Conservation (phyloP, 37 sponge, comb jelly and placozoan species). For the Hormiphora californensis region DNA sequence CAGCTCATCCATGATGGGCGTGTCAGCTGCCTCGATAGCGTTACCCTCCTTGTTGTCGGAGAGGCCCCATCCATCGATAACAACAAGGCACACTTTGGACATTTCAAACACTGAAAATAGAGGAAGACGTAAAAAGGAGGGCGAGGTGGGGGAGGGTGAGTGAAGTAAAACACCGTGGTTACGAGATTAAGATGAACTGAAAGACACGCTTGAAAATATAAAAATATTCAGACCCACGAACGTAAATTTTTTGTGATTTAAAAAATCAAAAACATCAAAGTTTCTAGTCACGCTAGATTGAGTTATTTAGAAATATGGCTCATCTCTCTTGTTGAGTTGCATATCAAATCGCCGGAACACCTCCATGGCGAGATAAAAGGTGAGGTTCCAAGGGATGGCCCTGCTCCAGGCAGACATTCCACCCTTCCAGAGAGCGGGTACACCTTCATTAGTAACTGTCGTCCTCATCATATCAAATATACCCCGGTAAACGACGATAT, state of each 20-base stretch:
- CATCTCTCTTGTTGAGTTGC: not conserved
- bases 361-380: slow-evolving; percentile 9
- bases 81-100: slow-evolving; percentile 77
- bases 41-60: slow-evolving; percentile 75
- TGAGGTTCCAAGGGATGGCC: slow-evolving; percentile 6
- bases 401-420: slow-evolving; percentile 15
- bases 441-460: slow-evolving; percentile 27
- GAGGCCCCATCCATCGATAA: slow-evolving; percentile 95
- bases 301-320: slow-evolving; percentile 35
- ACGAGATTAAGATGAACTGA: no score
- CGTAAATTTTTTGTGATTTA: no score
- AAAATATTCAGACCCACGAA: no score
- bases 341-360: slow-evolving; percentile 2
- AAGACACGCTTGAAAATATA: no score
- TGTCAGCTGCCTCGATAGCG: slow-evolving; percentile 85
- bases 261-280: no score
- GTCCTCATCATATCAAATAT: slow-evolving; percentile 8
- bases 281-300: no score
- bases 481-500: slow-evolving; percentile 21
- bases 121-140: no score
- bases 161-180: no score
- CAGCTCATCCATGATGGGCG: slow-evolving; percentile 90
- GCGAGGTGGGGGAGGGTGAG: no score
- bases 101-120: no score
- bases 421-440: slow-evolving; percentile 27